phyloP scores from a whole-genome alignment of 2,113 vertebrate species.

The Nothobranchius kuhntae region DNA sequence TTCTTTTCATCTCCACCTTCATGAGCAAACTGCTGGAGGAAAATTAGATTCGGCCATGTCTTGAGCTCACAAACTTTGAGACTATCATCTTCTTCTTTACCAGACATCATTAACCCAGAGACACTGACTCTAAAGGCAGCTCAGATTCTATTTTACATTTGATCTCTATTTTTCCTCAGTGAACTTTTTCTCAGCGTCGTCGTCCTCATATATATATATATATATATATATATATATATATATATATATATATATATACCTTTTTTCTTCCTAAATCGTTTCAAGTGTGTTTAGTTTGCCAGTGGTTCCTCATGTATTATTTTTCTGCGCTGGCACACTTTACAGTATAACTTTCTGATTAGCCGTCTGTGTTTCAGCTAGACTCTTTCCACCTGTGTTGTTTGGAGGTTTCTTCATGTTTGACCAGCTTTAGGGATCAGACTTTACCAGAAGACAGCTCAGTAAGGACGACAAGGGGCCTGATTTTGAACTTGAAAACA shows the following conservation, averaged over 20 bases:
- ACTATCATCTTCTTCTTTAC: conserved; percentile 32
- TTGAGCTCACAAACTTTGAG: conserved; percentile 57
- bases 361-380: conserved; percentile 21
- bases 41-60: conserved; percentile 74
- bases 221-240: background rate
- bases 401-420: conserved; percentile 36
- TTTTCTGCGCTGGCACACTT: conserved; percentile 12
- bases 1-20: conserved; percentile 53
- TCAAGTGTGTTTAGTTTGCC: conserved; percentile 10
- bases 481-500: conserved; percentile 18
- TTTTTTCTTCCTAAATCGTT: conserved; percentile 13
- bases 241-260: background rate
- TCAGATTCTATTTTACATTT: conserved; percentile 47
- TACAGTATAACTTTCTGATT: conserved; percentile 37
- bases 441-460: conserved; percentile 23
- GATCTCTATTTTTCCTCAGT: conserved; percentile 38
- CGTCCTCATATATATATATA: background rate
- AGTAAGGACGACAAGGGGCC: conserved; percentile 21
- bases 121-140: conserved; percentile 31
- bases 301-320: conserved; percentile 2
- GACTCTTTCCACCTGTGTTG: conserved; percentile 24
- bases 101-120: conserved; percentile 50
- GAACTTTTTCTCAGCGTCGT: background rate
- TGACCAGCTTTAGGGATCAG: conserved; percentile 36
- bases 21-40: conserved; percentile 85